Conservation (phyloP, 2,888 invertebrate genomes). For the Apotomis capreana region DNA sequence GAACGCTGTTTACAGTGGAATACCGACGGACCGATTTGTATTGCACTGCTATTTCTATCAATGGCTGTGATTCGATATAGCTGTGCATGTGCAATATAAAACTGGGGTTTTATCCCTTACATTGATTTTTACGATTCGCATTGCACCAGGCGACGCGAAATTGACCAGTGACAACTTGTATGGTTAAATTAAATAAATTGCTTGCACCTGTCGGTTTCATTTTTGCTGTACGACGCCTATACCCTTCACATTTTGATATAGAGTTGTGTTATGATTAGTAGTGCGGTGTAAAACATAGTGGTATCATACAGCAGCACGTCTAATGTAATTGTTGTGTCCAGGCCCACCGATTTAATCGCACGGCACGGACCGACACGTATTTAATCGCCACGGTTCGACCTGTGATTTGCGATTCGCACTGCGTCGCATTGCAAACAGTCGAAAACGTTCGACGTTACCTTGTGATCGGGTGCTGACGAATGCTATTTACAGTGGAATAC, state of each 20-base stretch:
- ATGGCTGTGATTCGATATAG: too few species aligned
- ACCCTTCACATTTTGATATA: too few species aligned
- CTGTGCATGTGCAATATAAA: too few species aligned
- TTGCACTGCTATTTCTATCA: neutral
- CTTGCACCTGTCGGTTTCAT: too few species aligned
- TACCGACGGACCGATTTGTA: slow-evolving; percentile 30
- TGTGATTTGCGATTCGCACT: slow-evolving; percentile 61
- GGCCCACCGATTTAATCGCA: neutral
- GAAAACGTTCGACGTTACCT: slow-evolving; percentile 52
- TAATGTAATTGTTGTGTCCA: neutral
- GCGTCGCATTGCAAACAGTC: slow-evolving; percentile 58
- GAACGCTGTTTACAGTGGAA: slow-evolving; percentile 52
- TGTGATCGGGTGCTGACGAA: slow-evolving; percentile 57
- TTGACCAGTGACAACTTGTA: too few species aligned
- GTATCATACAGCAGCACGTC: neutral
- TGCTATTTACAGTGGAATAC: slow-evolving; percentile 51
- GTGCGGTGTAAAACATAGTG: too few species aligned
- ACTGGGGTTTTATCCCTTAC: too few species aligned
- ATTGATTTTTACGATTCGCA: too few species aligned
- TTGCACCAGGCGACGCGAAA: too few species aligned
- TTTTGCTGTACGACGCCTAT: too few species aligned
- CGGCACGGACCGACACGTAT: neutral
- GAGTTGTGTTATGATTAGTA: too few species aligned
- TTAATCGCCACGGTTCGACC: slow-evolving; percentile 40
- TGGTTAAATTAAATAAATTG: too few species aligned